Evolutionary conservation across 2,888 invertebrate species (phyloP).

Genomic region (Mycalesis mineus): DNA sequence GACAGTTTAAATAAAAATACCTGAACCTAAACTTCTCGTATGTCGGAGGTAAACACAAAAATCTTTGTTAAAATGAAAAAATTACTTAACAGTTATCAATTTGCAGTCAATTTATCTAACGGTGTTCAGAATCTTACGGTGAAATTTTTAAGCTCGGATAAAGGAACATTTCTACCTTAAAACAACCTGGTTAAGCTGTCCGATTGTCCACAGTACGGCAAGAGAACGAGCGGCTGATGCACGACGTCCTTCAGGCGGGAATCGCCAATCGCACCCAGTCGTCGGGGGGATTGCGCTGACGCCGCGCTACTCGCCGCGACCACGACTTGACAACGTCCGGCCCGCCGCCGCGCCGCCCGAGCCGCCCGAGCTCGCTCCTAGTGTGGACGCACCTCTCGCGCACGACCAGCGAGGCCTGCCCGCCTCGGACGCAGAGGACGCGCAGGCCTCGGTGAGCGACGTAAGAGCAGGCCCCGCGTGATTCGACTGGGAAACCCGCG

Average conservation of each 20-base stretch:
- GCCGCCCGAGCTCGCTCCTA: slow-evolving; percentile 47
- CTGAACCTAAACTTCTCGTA: too few species aligned
- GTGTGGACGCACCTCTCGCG: slow-evolving; percentile 28
- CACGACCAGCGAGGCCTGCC: slow-evolving; percentile 28
- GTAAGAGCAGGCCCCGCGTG: slow-evolving; percentile 44
- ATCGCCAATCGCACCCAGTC: slow-evolving; percentile 78
- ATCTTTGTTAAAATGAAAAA: too few species aligned
- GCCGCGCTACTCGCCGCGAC: slow-evolving; percentile 74
- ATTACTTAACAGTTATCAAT: too few species aligned
- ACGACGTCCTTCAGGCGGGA: slow-evolving; percentile 84
- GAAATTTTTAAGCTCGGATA: not conserved
- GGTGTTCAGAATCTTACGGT: too few species aligned
- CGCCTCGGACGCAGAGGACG: slow-evolving; percentile 24
- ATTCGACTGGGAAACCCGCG: slow-evolving; percentile 34
- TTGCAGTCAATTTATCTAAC: too few species aligned
- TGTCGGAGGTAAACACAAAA: too few species aligned
- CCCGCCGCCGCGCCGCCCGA: slow-evolving; percentile 71
- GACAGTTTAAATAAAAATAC: too few species aligned
- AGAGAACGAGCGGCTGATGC: slow-evolving; percentile 91
- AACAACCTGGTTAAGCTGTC: slow-evolving; percentile 52
- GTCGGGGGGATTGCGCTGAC: slow-evolving; percentile 75
- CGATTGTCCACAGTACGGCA: slow-evolving; percentile 86
- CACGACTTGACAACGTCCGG: slow-evolving; percentile 66
- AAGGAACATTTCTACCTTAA: not conserved
- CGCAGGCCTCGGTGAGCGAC: slow-evolving; percentile 37